Percentiles rank a stretch among this genome's conserved stretches.
phyloP scores from a whole-genome alignment of 2,113 vertebrate genomes.

The Atrichornis clamosus region DNA sequence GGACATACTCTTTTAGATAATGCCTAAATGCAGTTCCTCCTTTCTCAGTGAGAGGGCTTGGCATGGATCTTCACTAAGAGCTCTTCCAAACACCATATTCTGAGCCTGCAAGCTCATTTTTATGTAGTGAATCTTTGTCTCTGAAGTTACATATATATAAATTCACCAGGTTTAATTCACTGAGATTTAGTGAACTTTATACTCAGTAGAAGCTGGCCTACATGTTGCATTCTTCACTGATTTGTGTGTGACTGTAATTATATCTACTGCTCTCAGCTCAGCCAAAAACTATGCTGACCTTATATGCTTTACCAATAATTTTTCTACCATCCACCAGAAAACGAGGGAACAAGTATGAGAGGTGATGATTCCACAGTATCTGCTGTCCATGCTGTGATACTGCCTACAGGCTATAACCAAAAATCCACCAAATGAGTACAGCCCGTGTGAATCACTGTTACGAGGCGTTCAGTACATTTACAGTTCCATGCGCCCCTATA shows the following conservation, averaged over 20 bases:
- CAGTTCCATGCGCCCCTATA: neutral
- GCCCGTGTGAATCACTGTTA: neutral
- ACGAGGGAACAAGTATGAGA: neutral
- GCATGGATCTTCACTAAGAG: neutral
- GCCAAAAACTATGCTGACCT: neutral
- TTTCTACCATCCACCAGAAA: neutral
- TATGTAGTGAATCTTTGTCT: neutral
- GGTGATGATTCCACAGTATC: neutral
- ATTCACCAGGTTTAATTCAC: neutral
- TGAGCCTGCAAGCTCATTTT: neutral
- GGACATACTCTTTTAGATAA: neutral
- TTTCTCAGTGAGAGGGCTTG: neutral
- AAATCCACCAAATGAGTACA: neutral
- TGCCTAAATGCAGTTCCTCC: neutral
- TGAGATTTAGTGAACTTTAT: neutral
- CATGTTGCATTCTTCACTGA: neutral
- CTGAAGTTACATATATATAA: neutral
- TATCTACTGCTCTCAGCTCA: neutral
- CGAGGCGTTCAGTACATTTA: neutral
- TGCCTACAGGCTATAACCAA: constrained; percentile 23
- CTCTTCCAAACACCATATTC: neutral
- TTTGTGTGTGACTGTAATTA: neutral
- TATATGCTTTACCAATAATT: neutral
- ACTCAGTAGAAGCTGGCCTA: neutral
- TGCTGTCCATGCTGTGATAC: neutral